Conservation (phyloP, 2,797 vertebrate species). For the Rachycentron canadum region DNA sequence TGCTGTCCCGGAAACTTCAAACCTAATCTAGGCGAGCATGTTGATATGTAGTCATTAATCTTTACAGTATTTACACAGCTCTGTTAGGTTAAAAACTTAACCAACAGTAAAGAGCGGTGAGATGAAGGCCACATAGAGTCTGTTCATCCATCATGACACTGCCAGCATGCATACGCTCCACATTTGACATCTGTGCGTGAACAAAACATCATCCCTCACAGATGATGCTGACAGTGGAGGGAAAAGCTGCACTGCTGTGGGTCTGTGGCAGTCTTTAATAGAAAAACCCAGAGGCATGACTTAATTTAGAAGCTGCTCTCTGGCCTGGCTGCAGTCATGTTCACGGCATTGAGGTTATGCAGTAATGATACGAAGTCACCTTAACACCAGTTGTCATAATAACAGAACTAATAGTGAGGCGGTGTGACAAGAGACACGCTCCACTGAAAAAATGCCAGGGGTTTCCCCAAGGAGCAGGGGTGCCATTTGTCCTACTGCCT, state of each 20-base stretch:
- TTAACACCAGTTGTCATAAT: slow-evolving; percentile 51
- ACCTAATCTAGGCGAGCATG: slow-evolving; percentile 16
- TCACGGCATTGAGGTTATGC: slow-evolving; percentile 35
- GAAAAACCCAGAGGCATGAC: slow-evolving; percentile 32
- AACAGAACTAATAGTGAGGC: slow-evolving; percentile 28
- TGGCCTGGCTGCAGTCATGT: slow-evolving; percentile 33
- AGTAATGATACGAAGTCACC: slow-evolving; percentile 46
- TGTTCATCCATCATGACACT: slow-evolving; percentile 42
- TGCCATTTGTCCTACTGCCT: slow-evolving; percentile 15
- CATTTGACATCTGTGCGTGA: slow-evolving; percentile 43
- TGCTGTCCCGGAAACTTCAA: neutral
- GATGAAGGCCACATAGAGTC: slow-evolving; percentile 27
- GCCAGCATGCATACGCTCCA: slow-evolving; percentile 24
- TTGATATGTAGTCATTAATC: slow-evolving; percentile 41
- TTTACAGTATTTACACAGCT: slow-evolving; percentile 17
- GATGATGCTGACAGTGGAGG: slow-evolving; percentile 16
- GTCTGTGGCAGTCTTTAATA: slow-evolving; percentile 11
- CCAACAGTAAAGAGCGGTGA: slow-evolving; percentile 33
- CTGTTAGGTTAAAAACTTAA: slow-evolving; percentile 39
- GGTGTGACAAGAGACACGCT: slow-evolving; percentile 3
- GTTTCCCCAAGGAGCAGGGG: slow-evolving; percentile 28
- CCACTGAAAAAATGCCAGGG: neutral
- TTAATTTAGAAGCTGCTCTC: slow-evolving; percentile 40
- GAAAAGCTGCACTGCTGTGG: slow-evolving; percentile 11
- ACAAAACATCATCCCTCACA: slow-evolving; percentile 37